These are phyloP conservation scores for Strigamia crassipes DNA, from an alignment of 2,888 invertebrate genomes.

Conservation along the genomic window DNA sequence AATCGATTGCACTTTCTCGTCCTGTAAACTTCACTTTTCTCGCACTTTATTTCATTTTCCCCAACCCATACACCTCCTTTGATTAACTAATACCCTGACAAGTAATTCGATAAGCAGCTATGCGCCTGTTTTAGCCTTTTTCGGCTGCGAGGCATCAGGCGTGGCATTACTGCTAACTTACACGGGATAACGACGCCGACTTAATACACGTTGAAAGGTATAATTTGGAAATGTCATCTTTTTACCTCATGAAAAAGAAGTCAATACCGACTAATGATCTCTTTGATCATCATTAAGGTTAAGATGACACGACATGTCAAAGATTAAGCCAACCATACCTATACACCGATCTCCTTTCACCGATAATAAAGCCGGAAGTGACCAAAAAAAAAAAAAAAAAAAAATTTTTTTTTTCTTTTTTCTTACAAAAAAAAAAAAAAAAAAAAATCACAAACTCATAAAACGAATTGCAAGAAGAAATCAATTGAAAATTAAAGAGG, in stretches of 20 bases:
- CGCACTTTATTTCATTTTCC: neutral
- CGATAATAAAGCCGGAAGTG: neutral
- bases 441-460: too few species aligned
- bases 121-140: neutral
- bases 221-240: slow-evolving; percentile 22
- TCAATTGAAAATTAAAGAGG: neutral
- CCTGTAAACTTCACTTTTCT: neutral
- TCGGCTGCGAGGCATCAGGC: neutral
- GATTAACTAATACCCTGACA: neutral
- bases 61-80: neutral
- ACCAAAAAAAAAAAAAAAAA: too few species aligned
- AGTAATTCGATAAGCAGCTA: neutral
- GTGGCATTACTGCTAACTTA: neutral
- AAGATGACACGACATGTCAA: neutral
- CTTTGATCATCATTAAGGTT: slow-evolving; percentile 18
- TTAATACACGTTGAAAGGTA: slow-evolving; percentile 7
- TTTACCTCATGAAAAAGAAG: neutral
- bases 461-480: neutral
- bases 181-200: neutral
- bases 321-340: neutral
- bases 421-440: too few species aligned
- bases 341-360: neutral
- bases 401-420: too few species aligned
- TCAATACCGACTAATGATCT: slow-evolving; percentile 7
- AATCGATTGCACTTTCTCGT: neutral